These are phyloP conservation scores for Oscheius onirici DNA, from an alignment of 2,888 invertebrate species.

Conservation along the genomic window DNA sequence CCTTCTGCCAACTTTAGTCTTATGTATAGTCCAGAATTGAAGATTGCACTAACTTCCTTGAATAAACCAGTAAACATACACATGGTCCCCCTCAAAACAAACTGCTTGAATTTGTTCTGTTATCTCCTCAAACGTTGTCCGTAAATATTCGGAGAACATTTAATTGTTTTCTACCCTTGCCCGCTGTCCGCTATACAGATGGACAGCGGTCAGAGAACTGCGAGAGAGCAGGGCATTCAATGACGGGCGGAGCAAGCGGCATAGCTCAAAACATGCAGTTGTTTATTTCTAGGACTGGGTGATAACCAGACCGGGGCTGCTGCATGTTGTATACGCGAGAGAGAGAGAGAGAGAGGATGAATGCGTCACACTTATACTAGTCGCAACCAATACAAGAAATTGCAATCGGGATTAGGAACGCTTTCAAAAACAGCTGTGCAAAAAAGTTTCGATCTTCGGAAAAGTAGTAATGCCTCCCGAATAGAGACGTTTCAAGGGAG, in stretches of 20 bases:
- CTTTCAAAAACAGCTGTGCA: too few relatives aligned
- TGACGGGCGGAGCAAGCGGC: conserved; percentile 20
- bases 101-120: conserved; percentile 27
- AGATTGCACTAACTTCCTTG: too few relatives aligned
- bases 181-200: conserved; percentile 33
- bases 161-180: conserved; percentile 33
- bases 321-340: conserved; percentile 3
- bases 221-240: conserved; percentile 8
- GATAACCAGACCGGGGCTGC: conserved; percentile 12
- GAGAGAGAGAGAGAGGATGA: too few relatives aligned
- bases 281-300: conserved; percentile 26
- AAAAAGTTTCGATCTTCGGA: too few relatives aligned
- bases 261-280: conserved; percentile 21
- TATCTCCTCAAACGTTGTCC: not conserved
- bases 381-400: too few relatives aligned
- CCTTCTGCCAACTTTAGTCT: too few relatives aligned
- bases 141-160: conserved; percentile 38
- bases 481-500: too few relatives aligned
- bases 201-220: conserved; percentile 30
- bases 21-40: too few relatives aligned
- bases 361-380: too few relatives aligned
- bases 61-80: conserved; percentile 8
- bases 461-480: too few relatives aligned
- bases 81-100: conserved; percentile 6
- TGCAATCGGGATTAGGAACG: too few relatives aligned